Base-by-base conservation (phyloP, 53 echinoderm and acorn worm species). In the Astropecten irregularis region DNA sequence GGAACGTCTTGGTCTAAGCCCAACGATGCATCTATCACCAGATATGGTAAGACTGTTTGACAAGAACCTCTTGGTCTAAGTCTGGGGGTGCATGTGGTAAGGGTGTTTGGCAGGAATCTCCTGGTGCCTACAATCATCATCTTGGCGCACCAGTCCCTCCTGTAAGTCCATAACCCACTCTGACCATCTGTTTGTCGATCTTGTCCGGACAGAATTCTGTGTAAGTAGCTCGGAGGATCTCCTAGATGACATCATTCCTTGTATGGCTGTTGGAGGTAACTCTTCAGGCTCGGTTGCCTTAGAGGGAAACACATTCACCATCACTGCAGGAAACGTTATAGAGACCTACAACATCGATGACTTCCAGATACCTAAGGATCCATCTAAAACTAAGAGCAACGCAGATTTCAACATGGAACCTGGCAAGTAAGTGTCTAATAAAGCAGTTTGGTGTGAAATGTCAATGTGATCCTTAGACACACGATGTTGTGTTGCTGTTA, bases 381-480 rank as follows among this genome's bases (percentile, higher is more conserved):
- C 68, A 4, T 15, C 44, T 13, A 65, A 21, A 21, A 42, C n/a
- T 2, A 61, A 11, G 14, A 36, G 16, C 0, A 32, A 15, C 22
- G 57, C 65, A 22, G 61, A 31, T 22, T 89, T 89, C 29, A 71
- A 83, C 18, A 73, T 89, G 89, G 89, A 89, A 74, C 89, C 83
- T 16, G 89, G 89, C 49, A 89, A 82, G 89, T 89, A 65, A 66
- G 89, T 49, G 2, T 59, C 6, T 5, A n/a, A n/a, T n/a, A n/a
- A n/a, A n/a, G n/a, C n/a, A n/a, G n/a, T n/a, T n/a, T n/a, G n/a
- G n/a, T n/a, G n/a, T n/a, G n/a, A n/a, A n/a, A n/a, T n/a, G n/a
- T n/a, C n/a, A n/a, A n/a, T n/a, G n/a, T n/a, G n/a, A n/a, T n/a
- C n/a, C n/a, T n/a, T n/a, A n/a, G n/a, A n/a, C n/a, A n/a, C n/a